Conservation (phyloP, 2,113 vertebrate species). For the Ahaetulla prasina region DNA sequence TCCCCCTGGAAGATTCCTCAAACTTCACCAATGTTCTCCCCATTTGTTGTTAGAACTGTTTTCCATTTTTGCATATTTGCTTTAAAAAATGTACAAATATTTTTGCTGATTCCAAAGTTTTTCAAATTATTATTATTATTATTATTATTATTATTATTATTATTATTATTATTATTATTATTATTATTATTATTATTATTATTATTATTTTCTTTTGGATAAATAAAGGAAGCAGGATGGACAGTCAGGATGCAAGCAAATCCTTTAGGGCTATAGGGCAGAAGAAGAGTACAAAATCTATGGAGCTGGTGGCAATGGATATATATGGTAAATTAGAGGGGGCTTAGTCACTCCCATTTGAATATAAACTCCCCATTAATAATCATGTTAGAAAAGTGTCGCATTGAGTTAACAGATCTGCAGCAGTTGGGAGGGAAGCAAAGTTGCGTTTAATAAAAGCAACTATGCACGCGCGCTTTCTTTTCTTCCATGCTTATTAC, state of each 20-base stretch:
- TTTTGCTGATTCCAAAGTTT: too few species aligned
- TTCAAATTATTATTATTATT: too few species aligned
- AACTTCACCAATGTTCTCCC: too few species aligned
- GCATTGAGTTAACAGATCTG: background rate
- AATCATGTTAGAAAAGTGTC: background rate
- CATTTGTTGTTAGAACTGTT: too few species aligned
- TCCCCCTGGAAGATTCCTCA: too few species aligned
- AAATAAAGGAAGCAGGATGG: background rate
- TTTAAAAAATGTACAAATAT: too few species aligned
- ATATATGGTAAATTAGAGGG: background rate
- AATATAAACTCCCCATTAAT: background rate
- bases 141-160: too few species aligned
- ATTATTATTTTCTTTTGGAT: background rate
- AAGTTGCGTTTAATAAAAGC: background rate
- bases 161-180: too few species aligned
- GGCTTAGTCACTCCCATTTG: background rate
- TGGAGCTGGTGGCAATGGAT: background rate
- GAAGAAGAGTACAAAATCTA: background rate
- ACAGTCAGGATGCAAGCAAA: background rate
- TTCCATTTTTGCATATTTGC: too few species aligned
- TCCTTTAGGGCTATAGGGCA: background rate
- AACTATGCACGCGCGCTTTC: background rate
- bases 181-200: too few species aligned
- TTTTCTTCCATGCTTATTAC: background rate
- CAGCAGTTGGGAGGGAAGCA: background rate